Conservation (phyloP, 1,140 invertebrate genomes). For the Neotoxoptera formosana region DNA sequence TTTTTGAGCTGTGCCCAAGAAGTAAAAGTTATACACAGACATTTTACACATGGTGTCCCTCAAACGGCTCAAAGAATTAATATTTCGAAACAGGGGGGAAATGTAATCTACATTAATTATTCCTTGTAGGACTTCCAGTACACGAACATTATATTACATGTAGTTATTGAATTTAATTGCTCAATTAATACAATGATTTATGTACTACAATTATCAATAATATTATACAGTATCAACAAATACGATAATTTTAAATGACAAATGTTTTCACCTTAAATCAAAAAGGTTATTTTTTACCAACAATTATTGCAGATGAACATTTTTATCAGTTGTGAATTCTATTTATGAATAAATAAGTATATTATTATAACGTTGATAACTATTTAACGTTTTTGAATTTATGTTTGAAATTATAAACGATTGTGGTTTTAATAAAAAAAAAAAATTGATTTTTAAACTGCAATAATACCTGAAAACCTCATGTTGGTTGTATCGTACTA, state of each 20-base stretch:
- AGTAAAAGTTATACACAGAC: neutral
- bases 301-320: neutral
- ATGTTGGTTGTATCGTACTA: neutral
- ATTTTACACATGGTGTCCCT: neutral
- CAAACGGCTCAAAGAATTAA: neutral
- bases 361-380: neutral
- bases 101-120: neutral
- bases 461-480: neutral
- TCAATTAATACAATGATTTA: neutral
- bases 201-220: neutral
- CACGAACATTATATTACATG: neutral
- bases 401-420: neutral
- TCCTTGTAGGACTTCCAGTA: neutral
- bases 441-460: neutral
- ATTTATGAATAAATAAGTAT: neutral
- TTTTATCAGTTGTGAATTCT: neutral
- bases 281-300: neutral
- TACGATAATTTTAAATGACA: constrained; percentile 1
- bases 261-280: neutral
- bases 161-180: neutral
- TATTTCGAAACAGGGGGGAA: neutral
- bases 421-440: too few species aligned
- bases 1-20: neutral
- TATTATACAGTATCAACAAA: neutral
- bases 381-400: neutral